Percentiles rank a stretch among this genome's conserved stretches.
Evolutionary conservation across 92 coral and sea anemone species (phyloP).

Genomic region (Phenganax subtilis): DNA sequence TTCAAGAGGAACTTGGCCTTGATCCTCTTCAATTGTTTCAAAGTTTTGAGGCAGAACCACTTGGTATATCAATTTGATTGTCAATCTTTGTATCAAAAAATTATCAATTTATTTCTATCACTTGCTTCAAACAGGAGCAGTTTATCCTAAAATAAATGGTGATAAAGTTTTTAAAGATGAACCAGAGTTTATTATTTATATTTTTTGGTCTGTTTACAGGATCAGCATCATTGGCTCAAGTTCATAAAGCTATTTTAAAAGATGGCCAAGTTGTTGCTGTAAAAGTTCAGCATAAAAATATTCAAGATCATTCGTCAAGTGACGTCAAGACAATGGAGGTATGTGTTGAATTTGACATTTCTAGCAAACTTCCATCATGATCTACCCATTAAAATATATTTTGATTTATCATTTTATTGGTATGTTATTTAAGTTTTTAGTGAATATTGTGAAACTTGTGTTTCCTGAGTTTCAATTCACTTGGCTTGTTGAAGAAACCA

Average conservation of each 20-base stretch:
- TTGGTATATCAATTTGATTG: slow-evolving; percentile 26
- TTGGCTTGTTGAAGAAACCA: slow-evolving; percentile 97
- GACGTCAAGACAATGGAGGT: slow-evolving; percentile 94
- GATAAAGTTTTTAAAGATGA: background rate
- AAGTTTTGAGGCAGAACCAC: slow-evolving; percentile 66
- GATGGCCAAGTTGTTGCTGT: slow-evolving; percentile 91
- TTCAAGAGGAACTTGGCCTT: slow-evolving; percentile 71
- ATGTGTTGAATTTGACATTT: background rate
- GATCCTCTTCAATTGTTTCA: slow-evolving; percentile 61
- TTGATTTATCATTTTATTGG: background rate
- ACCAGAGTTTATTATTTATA: background rate
- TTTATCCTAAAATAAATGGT: too few relatives aligned
- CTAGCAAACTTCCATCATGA: background rate
- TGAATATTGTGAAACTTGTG: slow-evolving; percentile 69
- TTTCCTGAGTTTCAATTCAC: slow-evolving; percentile 86
- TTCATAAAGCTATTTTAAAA: slow-evolving; percentile 78
- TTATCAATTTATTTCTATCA: too few relatives aligned
- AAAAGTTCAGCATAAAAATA: slow-evolving; percentile 87
- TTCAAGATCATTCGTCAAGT: slow-evolving; percentile 85
- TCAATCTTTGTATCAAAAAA: background rate
- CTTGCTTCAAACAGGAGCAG: too few relatives aligned
- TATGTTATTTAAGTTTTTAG: slow-evolving; percentile 53
- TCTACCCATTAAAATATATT: background rate
- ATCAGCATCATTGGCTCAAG: slow-evolving; percentile 94
- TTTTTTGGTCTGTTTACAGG: slow-evolving; percentile 39